These are phyloP conservation scores for Peribatodes rhomboidaria DNA, from an alignment of 2,888 invertebrate genomes.

Conservation along the genomic window DNA sequence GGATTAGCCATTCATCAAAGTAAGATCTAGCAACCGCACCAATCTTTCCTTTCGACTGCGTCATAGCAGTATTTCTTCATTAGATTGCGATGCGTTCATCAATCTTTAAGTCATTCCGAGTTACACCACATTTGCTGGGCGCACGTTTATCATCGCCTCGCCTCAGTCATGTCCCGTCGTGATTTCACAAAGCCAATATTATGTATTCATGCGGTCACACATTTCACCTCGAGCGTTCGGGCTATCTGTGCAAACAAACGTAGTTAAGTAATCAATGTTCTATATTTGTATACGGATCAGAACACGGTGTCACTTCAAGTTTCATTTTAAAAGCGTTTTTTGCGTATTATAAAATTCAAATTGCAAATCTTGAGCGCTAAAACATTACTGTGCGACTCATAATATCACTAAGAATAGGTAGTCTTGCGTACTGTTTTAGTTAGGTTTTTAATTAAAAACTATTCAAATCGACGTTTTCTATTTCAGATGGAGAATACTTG, in stretches of 20 bases:
- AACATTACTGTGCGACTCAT: neutral
- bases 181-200: constrained; percentile 63
- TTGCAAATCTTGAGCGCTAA: constrained; percentile 5
- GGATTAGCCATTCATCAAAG: constrained; percentile 94
- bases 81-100: constrained; percentile 14
- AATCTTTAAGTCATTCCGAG: constrained; percentile 24
- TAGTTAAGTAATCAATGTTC: constrained; percentile 64
- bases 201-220: constrained; percentile 62
- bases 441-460: constrained; percentile 10
- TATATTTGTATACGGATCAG: constrained; percentile 59
- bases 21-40: constrained; percentile 69
- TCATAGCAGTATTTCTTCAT: constrained; percentile 18
- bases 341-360: constrained; percentile 25
- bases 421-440: neutral
- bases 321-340: constrained; percentile 36
- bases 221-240: constrained; percentile 60
- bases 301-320: constrained; percentile 46
- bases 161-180: constrained; percentile 49
- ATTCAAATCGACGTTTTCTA: constrained; percentile 50
- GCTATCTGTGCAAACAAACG: constrained; percentile 62
- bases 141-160: constrained; percentile 51
- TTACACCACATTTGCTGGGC: constrained; percentile 38
- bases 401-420: neutral
- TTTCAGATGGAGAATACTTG: constrained; percentile 97
- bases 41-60: neutral